These are phyloP conservation scores for Prionailurus viverrinus DNA, from an alignment of 2,113 vertebrate species.

Conservation along the genomic window DNA sequence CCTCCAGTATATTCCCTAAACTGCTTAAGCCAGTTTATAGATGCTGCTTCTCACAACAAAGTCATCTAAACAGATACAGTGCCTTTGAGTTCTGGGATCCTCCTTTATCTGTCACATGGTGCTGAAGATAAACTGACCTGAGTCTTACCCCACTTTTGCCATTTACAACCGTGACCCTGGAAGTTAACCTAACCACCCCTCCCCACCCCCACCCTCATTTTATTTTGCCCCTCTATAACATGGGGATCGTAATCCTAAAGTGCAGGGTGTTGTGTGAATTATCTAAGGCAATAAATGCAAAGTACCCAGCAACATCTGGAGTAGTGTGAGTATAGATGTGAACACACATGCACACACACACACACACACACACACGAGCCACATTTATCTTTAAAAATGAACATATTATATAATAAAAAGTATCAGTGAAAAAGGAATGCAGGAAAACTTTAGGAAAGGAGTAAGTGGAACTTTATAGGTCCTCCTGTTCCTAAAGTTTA, in stretches of 20 bases:
- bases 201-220: fast-evolving
- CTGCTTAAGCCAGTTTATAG: no score
- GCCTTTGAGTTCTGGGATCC: not conserved
- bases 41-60: not conserved
- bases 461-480: not conserved
- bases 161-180: not conserved
- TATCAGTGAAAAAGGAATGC: not conserved
- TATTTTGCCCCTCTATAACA: not conserved
- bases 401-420: not conserved
- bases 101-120: no score
- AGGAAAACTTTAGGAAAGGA: not conserved
- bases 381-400: not conserved
- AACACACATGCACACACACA: not conserved
- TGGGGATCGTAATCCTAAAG: not conserved
- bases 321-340: not conserved
- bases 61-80: not conserved
- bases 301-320: not conserved
- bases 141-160: not conserved
- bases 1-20: not conserved
- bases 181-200: not conserved
- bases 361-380: not conserved
- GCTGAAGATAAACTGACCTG: not conserved
- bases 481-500: not conserved
- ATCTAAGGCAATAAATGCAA: not conserved
- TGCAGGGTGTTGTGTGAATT: not conserved